Conservation (phyloP, 2,888 invertebrate species). For the Limnephilus rhombicus region DNA sequence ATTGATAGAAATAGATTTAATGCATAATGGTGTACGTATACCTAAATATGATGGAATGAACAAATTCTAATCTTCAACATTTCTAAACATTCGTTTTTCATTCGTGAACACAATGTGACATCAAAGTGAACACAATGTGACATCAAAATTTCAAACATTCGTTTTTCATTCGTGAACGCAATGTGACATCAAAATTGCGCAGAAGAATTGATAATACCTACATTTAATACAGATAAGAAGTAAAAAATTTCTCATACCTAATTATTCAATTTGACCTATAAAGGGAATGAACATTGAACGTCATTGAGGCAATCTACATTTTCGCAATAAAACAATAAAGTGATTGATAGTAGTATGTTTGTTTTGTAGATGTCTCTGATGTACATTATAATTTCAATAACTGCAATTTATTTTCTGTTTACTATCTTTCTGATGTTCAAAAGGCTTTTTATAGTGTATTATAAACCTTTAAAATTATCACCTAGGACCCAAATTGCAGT, state of each 20-base stretch:
- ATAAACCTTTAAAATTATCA: not conserved
- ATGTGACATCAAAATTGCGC: not conserved
- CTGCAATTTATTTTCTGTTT: not conserved
- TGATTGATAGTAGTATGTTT: not conserved
- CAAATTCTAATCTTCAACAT: not conserved
- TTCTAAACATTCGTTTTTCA: not conserved
- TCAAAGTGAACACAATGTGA: not conserved
- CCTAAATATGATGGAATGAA: not conserved
- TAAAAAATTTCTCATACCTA: too few species aligned
- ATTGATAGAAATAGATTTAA: not conserved
- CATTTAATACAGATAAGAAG: not conserved
- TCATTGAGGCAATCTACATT: not conserved
- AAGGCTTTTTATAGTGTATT: not conserved
- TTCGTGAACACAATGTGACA: not conserved
- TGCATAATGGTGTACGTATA: not conserved
- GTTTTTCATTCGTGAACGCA: not conserved
- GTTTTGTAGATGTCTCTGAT: not conserved
- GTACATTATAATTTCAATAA: not conserved
- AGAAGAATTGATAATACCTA: not conserved
- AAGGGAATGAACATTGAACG: not conserved
- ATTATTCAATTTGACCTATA: not conserved
- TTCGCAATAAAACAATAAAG: not conserved
- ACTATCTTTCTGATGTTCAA: not conserved
- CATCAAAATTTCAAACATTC: not conserved
- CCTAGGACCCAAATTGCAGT: not conserved